Base-by-base conservation (phyloP, 2,797 vertebrate genomes). In the Thunnus albacares region DNA sequence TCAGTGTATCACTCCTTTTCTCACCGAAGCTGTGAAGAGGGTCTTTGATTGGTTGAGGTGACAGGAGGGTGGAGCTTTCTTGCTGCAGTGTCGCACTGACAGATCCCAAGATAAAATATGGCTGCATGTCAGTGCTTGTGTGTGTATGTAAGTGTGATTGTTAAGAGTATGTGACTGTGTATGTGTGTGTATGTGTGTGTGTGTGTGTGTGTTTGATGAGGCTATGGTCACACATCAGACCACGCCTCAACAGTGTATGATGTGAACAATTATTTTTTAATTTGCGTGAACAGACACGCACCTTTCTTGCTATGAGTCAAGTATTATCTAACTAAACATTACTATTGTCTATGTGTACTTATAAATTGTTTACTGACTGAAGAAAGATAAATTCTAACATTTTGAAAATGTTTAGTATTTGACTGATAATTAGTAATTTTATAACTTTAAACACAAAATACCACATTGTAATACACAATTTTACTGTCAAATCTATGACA, bases 401-500 rank as follows among this genome's bases (percentile, higher is more conserved):
- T 93, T 91, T 89, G 67, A 77, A 88, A 85, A 85, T 68, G 73
- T 94, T 90, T 88, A 87, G 71, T 90, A 89, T 89, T 87, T 89
- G 77, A 91, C 43, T 80, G 76, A 85, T 67, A 77, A 91, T 85
- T 76, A 83, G 60, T 88, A 35, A 89, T 93, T 92, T 94, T 93
- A 26, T 92, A 90, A 87, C 83, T 71, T 63, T 78, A 74, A 84
- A 76, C 26, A 86, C 67, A 83, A 71, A 86, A 84, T 82, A 83
- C 83, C 80, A 86, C 58, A 74, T 84, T 84, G 86, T 88, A 90
- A 92, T 95, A 92, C 92, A 90, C 88, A 92, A 93, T 88, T 86
- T 84, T 75, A 75, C 79, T 65, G 70, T 90, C 76, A 85, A 90
- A 88, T 89, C 56, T 59, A 80, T 18, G 41, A 87, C 83, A 81